Conservation (phyloP, 2,113 vertebrate genomes). For the Amblyornis subalaris region DNA sequence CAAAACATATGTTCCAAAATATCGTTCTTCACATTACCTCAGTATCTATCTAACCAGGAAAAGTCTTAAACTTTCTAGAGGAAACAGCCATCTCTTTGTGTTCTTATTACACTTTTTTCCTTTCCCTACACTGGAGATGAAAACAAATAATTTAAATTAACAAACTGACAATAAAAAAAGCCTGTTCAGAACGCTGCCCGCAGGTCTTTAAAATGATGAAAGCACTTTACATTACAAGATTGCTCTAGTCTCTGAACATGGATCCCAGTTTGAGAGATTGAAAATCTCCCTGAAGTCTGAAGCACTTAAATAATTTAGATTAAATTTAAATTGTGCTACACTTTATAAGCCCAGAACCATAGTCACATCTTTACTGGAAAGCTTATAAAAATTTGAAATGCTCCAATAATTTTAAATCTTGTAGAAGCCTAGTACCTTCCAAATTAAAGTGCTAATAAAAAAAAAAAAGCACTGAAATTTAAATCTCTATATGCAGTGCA, state of each 20-base stretch:
- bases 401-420: conserved; percentile 78
- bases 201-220: conserved; percentile 52
- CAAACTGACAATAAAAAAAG: conserved; percentile 40
- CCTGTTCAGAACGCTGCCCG: neutral
- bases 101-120: neutral
- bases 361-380: conserved; percentile 67
- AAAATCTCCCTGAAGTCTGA: conserved; percentile 64
- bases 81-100: neutral
- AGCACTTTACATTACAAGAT: conserved; percentile 46
- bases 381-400: conserved; percentile 80
- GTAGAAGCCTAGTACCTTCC: conserved; percentile 63
- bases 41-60: neutral
- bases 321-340: conserved; percentile 72
- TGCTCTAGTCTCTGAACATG: conserved; percentile 36
- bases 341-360: conserved; percentile 65
- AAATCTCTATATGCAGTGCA: conserved; percentile 62
- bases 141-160: conserved; percentile 69
- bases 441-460: conserved; percentile 72
- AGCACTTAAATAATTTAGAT: conserved; percentile 77
- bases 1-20: neutral
- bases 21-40: neutral
- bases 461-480: conserved; percentile 73
- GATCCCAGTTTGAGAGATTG: conserved; percentile 59
- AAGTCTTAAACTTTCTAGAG: neutral
- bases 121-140: neutral